phyloP scores from a whole-genome alignment of 2,113 vertebrate species.

The Oryctolagus cuniculus region mOryCun1.1 NC_091448.1:28004501-28005000 shows the following conservation, averaged over 20 bases:
- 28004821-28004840: background rate
- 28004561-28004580: background rate
- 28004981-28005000: background rate
- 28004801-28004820: background rate
- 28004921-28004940: background rate
- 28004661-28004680: background rate
- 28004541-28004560: background rate
- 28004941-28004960: background rate
- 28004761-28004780: background rate
- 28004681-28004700: background rate
- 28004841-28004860: background rate
- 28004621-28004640: background rate
- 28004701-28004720: background rate
- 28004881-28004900: background rate
- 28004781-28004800: background rate
- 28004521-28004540: background rate
- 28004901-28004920: background rate
- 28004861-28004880: background rate
- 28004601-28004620: background rate
- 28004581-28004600: background rate
- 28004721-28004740: background rate
- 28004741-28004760: background rate
- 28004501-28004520: background rate
- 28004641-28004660: background rate
- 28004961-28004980: constrained; percentile 12